Evolutionary conservation across 2,888 invertebrate genomes (phyloP), one percentile per base, ranked within the genome.

Genomic region (Crematogaster levior): DNA sequence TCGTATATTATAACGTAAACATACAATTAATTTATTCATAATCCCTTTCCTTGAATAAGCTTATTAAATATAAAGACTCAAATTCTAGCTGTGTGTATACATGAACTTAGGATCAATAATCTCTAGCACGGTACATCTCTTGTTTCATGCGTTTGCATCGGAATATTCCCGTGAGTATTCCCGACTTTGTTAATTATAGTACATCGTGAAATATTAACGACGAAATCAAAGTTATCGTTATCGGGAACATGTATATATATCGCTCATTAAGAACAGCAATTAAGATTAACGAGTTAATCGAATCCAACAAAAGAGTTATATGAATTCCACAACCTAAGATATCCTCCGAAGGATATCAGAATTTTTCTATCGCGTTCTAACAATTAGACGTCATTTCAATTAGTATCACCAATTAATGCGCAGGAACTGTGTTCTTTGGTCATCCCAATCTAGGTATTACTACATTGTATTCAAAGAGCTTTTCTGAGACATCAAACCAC

Each of bases 121-220:
- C 56, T 72, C 24, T 61, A 43, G 77, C 68, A 43, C 15, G 63
- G 56, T 80, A 77, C 66, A 80, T 83, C 60, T 73, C 65, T 66
- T 51, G 81, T 81, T 81, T 63, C 80, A 77, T 58, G 61, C 30
- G 21, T 48, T 84, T 65, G 48, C 65, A 72, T 48, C 60, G 43
- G 43, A 51, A 46, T 58, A 87, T 84, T 81, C 84, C 56, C 61
- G 18, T 53, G 80, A 83, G 85, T 30, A 61, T 24, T 40, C 53
- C 30, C 81, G 56, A 63, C 75, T 48, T 83, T 81, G 75, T 88
- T 88, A 89, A 84, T 89, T 89, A 85, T 48, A 37, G 40, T 34
- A 48, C 79, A 65, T 68, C 84, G 65, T 75, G 34, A 60, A 58
- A 72, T 68, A 72, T 53, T 75, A 86, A 83, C 80, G 74, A 72